Conservation (phyloP, 2,113 vertebrate species). For the Corythoichthys intestinalis region DNA sequence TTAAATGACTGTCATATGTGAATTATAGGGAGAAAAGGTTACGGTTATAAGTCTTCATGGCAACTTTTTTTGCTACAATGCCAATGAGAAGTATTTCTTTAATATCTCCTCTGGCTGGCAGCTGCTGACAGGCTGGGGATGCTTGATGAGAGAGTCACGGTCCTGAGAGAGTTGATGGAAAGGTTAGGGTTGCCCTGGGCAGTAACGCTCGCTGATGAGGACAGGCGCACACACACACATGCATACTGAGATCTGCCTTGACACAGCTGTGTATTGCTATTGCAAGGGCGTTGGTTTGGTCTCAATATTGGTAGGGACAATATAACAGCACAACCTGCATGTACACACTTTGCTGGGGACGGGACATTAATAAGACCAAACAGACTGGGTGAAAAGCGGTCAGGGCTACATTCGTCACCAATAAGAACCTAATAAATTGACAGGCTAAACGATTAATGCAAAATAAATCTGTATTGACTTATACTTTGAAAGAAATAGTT, state of each 20-base stretch:
- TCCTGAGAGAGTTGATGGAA: slow-evolving; percentile 60
- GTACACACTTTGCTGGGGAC: too few relatives aligned
- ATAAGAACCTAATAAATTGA: too few relatives aligned
- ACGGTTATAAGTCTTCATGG: slow-evolving; percentile 44
- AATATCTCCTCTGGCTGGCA: slow-evolving; percentile 45
- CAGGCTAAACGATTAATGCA: too few relatives aligned
- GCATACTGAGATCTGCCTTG: neutral
- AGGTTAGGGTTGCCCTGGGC: slow-evolving; percentile 65
- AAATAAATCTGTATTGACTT: too few relatives aligned
- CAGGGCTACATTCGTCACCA: too few relatives aligned
- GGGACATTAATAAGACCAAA: too few relatives aligned
- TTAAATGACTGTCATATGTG: slow-evolving; percentile 33
- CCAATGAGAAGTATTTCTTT: slow-evolving; percentile 52
- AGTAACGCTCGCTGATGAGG: slow-evolving; percentile 50
- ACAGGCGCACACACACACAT: neutral
- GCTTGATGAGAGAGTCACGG: slow-evolving; percentile 46
- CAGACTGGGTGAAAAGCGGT: too few relatives aligned
- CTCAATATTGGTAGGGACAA: too few relatives aligned
- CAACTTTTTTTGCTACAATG: slow-evolving; percentile 42
- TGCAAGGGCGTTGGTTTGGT: too few relatives aligned
- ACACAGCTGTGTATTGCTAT: neutral
- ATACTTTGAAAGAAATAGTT: too few relatives aligned
- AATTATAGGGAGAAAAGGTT: slow-evolving; percentile 48
- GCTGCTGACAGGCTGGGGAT: slow-evolving; percentile 50
- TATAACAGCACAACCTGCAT: too few relatives aligned